A percentile compares a stretch with the other conserved stretches of the same genome.
These are phyloP conservation scores for Argyra leucocephala DNA, from an alignment of 2,888 invertebrate species.

Conservation along the genomic window DNA sequence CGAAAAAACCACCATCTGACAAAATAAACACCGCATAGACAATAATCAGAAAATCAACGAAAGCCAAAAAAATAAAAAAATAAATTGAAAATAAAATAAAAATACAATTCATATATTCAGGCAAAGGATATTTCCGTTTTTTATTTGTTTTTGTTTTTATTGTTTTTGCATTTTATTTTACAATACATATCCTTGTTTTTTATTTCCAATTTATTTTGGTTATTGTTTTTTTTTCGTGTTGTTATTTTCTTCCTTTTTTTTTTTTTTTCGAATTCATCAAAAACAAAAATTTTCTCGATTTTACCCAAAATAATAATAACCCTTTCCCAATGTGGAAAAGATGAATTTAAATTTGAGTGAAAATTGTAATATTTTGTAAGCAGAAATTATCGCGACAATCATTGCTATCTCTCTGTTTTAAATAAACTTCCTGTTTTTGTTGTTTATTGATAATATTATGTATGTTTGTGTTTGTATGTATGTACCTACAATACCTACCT, in stretches of 20 bases:
- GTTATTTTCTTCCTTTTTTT: no score
- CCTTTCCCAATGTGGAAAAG: no score
- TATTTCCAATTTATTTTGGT: no score
- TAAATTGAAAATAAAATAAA: background rate
- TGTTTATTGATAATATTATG: background rate
- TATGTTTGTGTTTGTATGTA: background rate
- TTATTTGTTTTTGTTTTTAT: background rate
- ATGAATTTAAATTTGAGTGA: no score
- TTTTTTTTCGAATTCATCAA: no score
- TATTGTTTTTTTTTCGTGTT: no score
- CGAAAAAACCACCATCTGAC: conserved; percentile 6
- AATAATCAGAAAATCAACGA: background rate
- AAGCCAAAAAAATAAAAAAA: background rate
- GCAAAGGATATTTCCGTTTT: background rate
- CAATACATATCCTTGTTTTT: no score
- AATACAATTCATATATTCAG: background rate
- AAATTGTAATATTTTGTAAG: background rate
- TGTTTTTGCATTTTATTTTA: no score
- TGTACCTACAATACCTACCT: background rate
- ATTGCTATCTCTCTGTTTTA: background rate
- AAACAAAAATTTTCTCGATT: background rate
- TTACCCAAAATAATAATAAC: no score
- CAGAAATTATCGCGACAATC: background rate
- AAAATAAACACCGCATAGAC: conserved; percentile 6
- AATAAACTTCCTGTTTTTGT: background rate